phyloP scores from a whole-genome alignment of 1,140 invertebrate species.

The Schlechtendalia chinensis region DNA sequence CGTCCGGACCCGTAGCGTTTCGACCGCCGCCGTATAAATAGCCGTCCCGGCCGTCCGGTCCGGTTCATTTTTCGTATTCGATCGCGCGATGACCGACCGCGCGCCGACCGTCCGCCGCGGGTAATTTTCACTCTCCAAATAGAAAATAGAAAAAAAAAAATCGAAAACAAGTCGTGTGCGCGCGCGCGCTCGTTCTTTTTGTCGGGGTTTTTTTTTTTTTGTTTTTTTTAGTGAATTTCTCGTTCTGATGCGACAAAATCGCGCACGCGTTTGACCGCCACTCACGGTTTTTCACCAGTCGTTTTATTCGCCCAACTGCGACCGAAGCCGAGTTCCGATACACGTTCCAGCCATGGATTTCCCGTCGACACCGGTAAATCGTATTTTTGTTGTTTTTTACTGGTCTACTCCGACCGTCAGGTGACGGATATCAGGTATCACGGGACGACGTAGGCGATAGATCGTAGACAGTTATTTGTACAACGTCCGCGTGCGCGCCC shows the following conservation, averaged over 20 bases:
- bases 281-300: background rate
- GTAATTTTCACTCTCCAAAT: background rate
- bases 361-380: conserved; percentile 10
- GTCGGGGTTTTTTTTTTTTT: background rate
- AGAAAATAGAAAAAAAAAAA: too few species aligned
- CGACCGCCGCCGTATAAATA: conserved; percentile 15
- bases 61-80: conserved; percentile 39
- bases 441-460: too few species aligned
- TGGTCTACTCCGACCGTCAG: too few species aligned
- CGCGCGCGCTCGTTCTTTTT: too few species aligned
- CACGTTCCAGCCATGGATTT: conserved; percentile 4
- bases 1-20: background rate
- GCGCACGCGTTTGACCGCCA: background rate
- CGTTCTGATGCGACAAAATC: background rate
- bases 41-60: background rate
- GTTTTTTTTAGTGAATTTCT: background rate
- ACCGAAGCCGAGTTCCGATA: too few species aligned
- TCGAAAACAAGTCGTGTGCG: too few species aligned
- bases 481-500: too few species aligned
- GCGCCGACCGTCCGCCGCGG: background rate
- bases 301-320: too few species aligned
- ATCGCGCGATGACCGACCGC: conserved; percentile 29
- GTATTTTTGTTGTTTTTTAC: background rate
- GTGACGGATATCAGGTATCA: too few species aligned
- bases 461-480: too few species aligned